Evolutionary conservation across 2,888 invertebrate genomes (phyloP), one percentile per base, ranked within the genome.

Genomic region (Drosophila rubida): DNA sequence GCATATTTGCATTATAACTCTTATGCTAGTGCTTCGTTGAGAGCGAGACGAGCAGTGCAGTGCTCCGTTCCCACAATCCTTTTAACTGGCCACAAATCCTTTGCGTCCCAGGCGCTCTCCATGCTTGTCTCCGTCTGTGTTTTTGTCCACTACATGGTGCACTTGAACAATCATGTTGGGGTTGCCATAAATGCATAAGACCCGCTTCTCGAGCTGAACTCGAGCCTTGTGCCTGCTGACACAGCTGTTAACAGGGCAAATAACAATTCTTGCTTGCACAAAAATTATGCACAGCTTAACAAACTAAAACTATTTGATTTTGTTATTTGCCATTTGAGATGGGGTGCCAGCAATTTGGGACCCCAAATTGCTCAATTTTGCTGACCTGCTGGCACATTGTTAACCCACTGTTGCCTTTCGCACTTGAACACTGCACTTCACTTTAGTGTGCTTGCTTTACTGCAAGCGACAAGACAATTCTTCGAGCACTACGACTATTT

Each of bases 1-100:
- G 80, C 83, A 84, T 81, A 87, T 87, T 83, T 83, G 85, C 85
- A 87, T 87, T 85, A 85, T 79, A 54, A 57, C 72, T 69, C 77
- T 48, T 60, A 45, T 55, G 57, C 57, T 46, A 54, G 55, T 57
- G 69, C 32, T 11, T 32, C 49, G 50, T 63, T 57, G 53, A n/a
- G n/a, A n/a, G n/a, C n/a, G n/a, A n/a, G n/a, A n/a, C n/a, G n/a
- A n/a, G n/a, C n/a, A n/a, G n/a, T n/a, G n/a, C n/a, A 54, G 55
- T 57, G 69, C 32, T 11, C n/a, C 49, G 50, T 63, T 57, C 49
- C 8, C 35, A 39, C 48, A 55, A 60, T 41, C 46, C 67, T 50
- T 57, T 57, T 42, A 53, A 44, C 49, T 59, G 45, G 30, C 67
- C 67, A 11, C 35, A 32, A 13, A 23, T 45, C 44, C n/a, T 37